These are phyloP conservation scores for Chalcis sispes DNA, from an alignment of 2,888 invertebrate genomes.

Conservation along the genomic window DNA sequence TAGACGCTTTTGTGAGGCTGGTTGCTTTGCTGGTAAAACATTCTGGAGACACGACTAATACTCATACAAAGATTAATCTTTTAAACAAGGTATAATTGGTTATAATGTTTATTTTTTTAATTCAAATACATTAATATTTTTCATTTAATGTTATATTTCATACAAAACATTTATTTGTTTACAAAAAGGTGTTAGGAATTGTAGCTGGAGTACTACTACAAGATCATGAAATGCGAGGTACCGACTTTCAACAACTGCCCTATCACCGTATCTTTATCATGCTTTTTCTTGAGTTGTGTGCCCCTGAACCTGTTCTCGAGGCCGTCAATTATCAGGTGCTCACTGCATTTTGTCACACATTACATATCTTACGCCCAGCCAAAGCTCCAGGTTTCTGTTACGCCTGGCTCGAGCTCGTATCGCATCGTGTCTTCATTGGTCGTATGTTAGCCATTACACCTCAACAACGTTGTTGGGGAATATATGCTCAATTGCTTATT, in stretches of 20 bases:
- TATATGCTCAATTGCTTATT: slow-evolving; percentile 96
- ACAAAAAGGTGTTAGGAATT: slow-evolving; percentile 86
- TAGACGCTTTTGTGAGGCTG: slow-evolving; percentile 96
- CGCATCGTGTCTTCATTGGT: slow-evolving; percentile 96
- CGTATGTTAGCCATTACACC: slow-evolving; percentile 93
- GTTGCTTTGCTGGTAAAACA: slow-evolving; percentile 96
- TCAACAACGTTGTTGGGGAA: slow-evolving; percentile 97
- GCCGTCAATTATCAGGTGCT: slow-evolving; percentile 96
- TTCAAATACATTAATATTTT: neutral
- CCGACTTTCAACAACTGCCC: slow-evolving; percentile 97
- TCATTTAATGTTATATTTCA: neutral
- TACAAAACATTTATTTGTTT: neutral
- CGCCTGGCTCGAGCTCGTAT: slow-evolving; percentile 98
- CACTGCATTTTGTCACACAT: slow-evolving; percentile 96
- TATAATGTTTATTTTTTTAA: neutral
- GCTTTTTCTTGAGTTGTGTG: slow-evolving; percentile 96
- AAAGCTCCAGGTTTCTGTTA: slow-evolving; percentile 98
- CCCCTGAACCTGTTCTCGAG: slow-evolving; percentile 94
- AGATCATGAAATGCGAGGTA: slow-evolving; percentile 94
- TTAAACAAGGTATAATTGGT: slow-evolving; percentile 84
- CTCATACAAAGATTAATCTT: slow-evolving; percentile 96
- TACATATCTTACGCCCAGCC: slow-evolving; percentile 94
- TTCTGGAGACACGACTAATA: slow-evolving; percentile 92
- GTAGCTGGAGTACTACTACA: slow-evolving; percentile 96
- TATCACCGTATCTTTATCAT: slow-evolving; percentile 98